Conservation (phyloP, 2,888 invertebrate genomes). For the Luperina testacea region DNA sequence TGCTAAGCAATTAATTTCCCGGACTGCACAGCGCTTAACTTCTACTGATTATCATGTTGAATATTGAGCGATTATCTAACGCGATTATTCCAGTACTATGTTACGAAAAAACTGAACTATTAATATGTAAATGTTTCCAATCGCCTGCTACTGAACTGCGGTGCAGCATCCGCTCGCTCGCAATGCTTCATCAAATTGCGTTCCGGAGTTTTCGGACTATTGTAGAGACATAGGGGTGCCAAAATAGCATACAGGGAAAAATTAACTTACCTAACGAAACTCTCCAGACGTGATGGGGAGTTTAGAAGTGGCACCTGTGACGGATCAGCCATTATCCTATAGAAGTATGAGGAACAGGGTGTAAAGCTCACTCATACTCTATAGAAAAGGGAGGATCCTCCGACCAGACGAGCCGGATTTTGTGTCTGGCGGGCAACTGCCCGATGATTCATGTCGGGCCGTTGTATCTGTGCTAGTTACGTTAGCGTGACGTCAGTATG, state of each 20-base stretch:
- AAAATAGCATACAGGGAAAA: neutral
- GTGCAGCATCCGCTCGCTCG: conserved; percentile 2
- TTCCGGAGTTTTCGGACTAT: neutral
- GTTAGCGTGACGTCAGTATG: too few species aligned
- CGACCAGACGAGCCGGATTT: too few species aligned
- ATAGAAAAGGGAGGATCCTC: too few species aligned
- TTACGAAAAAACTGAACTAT: neutral
- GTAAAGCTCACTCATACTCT: too few species aligned
- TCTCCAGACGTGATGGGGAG: neutral
- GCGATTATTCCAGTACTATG: conserved; percentile 5
- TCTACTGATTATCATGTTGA: neutral
- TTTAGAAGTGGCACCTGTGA: neutral
- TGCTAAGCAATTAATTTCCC: neutral
- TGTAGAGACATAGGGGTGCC: neutral
- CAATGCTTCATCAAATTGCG: neutral
- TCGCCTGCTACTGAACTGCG: neutral
- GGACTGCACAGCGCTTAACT: neutral
- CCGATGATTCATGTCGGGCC: too few species aligned
- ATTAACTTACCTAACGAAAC: too few species aligned
- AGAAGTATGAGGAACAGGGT: too few species aligned
- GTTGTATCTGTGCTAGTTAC: too few species aligned
- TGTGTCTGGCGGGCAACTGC: too few species aligned
- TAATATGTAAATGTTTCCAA: neutral
- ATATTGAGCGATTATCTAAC: conserved; percentile 9
- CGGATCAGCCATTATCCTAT: neutral